phyloP scores from a whole-genome alignment of 2,113 vertebrate genomes.

The Marcusenius ussheri region DNA sequence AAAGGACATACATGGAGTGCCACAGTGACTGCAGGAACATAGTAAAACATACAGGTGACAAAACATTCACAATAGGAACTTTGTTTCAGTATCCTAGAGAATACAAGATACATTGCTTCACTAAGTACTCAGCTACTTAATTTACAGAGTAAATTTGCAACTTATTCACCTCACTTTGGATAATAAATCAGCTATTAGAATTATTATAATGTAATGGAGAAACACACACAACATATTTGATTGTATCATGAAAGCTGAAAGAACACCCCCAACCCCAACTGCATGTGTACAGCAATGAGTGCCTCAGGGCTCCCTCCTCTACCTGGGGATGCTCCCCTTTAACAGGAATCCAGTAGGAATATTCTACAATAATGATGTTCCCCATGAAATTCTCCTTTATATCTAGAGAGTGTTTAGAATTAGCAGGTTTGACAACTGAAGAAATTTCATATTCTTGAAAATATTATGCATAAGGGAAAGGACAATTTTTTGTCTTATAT shows the following conservation, averaged over 20 bases:
- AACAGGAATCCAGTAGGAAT: not conserved
- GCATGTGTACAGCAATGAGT: not conserved
- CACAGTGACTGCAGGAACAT: not conserved
- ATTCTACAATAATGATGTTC: not conserved
- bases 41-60: not conserved
- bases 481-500: not conserved
- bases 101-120: not conserved
- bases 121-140: not conserved
- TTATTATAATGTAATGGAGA: not conserved
- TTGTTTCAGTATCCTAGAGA: not conserved
- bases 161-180: not conserved
- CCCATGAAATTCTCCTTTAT: not conserved
- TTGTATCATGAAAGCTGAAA: not conserved
- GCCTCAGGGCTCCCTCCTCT: not conserved
- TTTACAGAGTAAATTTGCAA: not conserved
- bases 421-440: not conserved
- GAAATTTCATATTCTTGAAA: not conserved
- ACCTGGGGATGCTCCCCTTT: not conserved
- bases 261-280: not conserved
- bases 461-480: not conserved
- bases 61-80: not conserved
- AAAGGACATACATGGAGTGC: not conserved
- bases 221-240: not conserved
- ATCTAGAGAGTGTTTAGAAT: not conserved
- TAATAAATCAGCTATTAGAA: not conserved